Conservation (phyloP, 2,888 invertebrate genomes). For the Stenoptilia bipunctidactyla region DNA sequence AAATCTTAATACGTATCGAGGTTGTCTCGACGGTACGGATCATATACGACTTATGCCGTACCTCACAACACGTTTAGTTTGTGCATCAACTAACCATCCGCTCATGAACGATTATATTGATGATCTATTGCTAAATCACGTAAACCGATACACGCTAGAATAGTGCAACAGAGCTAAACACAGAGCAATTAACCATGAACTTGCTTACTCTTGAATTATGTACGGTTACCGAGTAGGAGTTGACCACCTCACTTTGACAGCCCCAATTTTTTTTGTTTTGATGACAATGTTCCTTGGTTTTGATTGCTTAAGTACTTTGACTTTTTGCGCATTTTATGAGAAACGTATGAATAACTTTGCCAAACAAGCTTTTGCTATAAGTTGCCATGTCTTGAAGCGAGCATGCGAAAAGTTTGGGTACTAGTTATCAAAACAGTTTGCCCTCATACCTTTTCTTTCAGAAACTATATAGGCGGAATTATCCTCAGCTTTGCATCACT, state of each 20-base stretch:
- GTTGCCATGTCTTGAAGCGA: too few species aligned
- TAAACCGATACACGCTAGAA: conserved; percentile 56
- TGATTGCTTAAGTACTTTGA: conserved; percentile 3
- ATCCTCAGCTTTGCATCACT: conserved; percentile 50
- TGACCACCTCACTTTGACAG: conserved; percentile 29
- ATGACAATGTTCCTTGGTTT: conserved; percentile 1
- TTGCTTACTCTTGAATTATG: conserved; percentile 27
- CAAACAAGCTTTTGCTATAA: too few species aligned
- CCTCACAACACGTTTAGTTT: conserved; percentile 60
- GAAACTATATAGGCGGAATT: conserved; percentile 19
- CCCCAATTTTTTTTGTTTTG: conserved; percentile 8
- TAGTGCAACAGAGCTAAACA: conserved; percentile 57
- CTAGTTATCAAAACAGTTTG: conserved; percentile 10
- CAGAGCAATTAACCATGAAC: conserved; percentile 34
- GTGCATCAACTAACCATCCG: conserved; percentile 66
- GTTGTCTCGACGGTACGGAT: conserved; percentile 86
- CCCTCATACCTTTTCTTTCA: conserved; percentile 16
- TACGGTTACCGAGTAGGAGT: conserved; percentile 21
- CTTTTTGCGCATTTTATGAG: conserved; percentile 4
- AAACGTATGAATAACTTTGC: too few species aligned
- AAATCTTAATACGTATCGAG: conserved; percentile 81
- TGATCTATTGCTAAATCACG: conserved; percentile 59
- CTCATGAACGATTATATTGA: conserved; percentile 45
- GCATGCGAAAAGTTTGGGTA: conserved; percentile 12
- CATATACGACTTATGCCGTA: conserved; percentile 53